Percentiles rank a stretch among this genome's conserved stretches.
Evolutionary conservation across 2,888 invertebrate species (phyloP).

Genomic region (Idaea aversata): DNA sequence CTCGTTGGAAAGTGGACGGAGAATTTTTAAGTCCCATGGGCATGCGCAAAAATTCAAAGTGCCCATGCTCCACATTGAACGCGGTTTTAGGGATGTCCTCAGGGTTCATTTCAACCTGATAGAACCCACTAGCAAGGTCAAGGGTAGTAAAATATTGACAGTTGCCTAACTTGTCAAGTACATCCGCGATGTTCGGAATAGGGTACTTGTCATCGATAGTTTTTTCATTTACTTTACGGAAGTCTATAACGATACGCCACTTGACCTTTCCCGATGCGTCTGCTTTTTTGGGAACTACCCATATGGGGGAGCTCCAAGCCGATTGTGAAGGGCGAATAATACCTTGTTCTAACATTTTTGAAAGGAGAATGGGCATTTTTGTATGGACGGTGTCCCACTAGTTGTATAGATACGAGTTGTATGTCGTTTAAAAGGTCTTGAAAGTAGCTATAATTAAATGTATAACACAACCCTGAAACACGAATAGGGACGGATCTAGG

Average conservation of each 20-base stretch:
- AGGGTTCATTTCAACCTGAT: not conserved
- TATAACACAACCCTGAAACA: too few relatives aligned
- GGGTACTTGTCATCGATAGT: conserved; percentile 3
- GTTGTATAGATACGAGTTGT: too few relatives aligned
- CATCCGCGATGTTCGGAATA: not conserved
- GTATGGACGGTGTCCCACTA: too few relatives aligned
- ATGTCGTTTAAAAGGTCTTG: too few relatives aligned
- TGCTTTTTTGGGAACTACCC: too few relatives aligned
- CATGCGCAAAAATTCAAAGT: conserved; percentile 12
- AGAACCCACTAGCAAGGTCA: not conserved
- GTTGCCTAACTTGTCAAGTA: not conserved
- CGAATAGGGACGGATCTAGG: too few relatives aligned
- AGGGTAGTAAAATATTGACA: not conserved
- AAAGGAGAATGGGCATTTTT: too few relatives aligned
- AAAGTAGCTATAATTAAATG: too few relatives aligned
- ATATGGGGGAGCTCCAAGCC: too few relatives aligned
- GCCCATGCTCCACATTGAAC: conserved; percentile 11
- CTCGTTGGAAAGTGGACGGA: not conserved
- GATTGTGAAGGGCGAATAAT: too few relatives aligned
- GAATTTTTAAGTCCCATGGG: conserved; percentile 9
- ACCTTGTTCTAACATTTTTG: conserved; percentile 16
- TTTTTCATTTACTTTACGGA: not conserved
- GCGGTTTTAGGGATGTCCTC: conserved; percentile 11
- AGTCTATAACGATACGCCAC: too few relatives aligned
- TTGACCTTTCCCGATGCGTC: too few relatives aligned